These are phyloP conservation scores for Hypomecis punctinalis DNA, from an alignment of 2,888 invertebrate species.

Conservation along the genomic window DNA sequence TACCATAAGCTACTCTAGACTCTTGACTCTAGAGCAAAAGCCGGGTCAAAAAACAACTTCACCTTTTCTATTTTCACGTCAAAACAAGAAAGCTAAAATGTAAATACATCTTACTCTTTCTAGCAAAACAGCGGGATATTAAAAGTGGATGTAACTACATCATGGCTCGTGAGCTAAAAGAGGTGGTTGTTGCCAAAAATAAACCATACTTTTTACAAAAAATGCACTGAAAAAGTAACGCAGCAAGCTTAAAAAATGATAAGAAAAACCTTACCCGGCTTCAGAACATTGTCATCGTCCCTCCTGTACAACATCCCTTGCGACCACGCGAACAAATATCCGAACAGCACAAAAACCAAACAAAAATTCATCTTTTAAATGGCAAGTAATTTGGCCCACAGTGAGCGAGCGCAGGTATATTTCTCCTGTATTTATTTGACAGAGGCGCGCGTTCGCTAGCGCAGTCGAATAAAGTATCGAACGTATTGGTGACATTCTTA, in stretches of 20 bases:
- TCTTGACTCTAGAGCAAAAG: too few relatives aligned
- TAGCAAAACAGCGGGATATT: too few relatives aligned
- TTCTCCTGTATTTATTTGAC: constrained; percentile 81
- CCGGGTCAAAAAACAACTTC: too few relatives aligned
- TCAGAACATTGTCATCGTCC: constrained; percentile 76
- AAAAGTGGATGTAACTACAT: not conserved
- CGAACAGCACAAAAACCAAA: constrained; percentile 75
- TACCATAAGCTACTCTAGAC: too few relatives aligned
- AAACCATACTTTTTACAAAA: not conserved
- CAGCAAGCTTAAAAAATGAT: constrained; percentile 25
- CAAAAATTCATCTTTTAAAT: constrained; percentile 80
- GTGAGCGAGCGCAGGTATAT: constrained; percentile 69
- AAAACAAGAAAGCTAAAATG: too few relatives aligned
- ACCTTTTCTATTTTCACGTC: too few relatives aligned
- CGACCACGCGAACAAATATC: constrained; percentile 71
- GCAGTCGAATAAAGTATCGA: constrained; percentile 79
- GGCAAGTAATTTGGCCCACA: constrained; percentile 73
- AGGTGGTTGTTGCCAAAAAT: too few relatives aligned
- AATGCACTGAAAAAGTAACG: too few relatives aligned
- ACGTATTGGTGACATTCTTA: constrained; percentile 77
- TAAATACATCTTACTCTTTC: too few relatives aligned
- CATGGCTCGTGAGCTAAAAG: not conserved
- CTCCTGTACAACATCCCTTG: constrained; percentile 75
- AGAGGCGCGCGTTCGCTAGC: constrained; percentile 70
- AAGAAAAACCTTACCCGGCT: constrained; percentile 68